phyloP scores from a whole-genome alignment of 2,888 invertebrate species.

The Perizoma flavofasciatum region DNA sequence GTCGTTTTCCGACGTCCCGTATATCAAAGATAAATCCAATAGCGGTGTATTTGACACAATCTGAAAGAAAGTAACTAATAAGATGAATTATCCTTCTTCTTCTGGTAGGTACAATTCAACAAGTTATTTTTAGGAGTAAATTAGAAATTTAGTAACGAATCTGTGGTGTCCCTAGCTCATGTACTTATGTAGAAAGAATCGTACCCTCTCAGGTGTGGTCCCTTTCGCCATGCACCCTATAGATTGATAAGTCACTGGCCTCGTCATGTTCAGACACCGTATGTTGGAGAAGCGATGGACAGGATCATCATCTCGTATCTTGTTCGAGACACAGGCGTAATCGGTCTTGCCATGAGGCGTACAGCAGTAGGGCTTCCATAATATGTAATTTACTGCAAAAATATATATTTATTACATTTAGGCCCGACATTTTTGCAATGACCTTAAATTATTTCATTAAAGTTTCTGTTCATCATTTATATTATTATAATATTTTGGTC shows the following conservation, averaged over 20 bases:
- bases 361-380: constrained; percentile 56
- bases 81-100: too few relatives aligned
- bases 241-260: constrained; percentile 55
- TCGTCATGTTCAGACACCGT: constrained; percentile 56
- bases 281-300: constrained; percentile 55
- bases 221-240: constrained; percentile 50
- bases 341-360: constrained; percentile 47
- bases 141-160: too few relatives aligned
- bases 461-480: too few relatives aligned
- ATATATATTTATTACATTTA: too few relatives aligned
- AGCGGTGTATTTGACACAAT: constrained; percentile 50
- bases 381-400: constrained; percentile 50
- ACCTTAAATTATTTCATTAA: too few relatives aligned
- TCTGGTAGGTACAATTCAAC: too few relatives aligned
- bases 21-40: constrained; percentile 48
- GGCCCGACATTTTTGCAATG: too few relatives aligned
- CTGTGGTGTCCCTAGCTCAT: too few relatives aligned
- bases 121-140: too few relatives aligned
- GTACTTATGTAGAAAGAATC: too few relatives aligned
- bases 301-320: constrained; percentile 54
- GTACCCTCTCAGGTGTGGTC: constrained; percentile 53
- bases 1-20: constrained; percentile 40
- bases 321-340: constrained; percentile 47
- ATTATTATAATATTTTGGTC: too few relatives aligned
- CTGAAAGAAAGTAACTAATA: constrained; percentile 39